Evolutionary conservation across 2,888 invertebrate genomes (phyloP), one percentile per base, ranked within the genome.

Genomic region (Clivina fossor): DNA sequence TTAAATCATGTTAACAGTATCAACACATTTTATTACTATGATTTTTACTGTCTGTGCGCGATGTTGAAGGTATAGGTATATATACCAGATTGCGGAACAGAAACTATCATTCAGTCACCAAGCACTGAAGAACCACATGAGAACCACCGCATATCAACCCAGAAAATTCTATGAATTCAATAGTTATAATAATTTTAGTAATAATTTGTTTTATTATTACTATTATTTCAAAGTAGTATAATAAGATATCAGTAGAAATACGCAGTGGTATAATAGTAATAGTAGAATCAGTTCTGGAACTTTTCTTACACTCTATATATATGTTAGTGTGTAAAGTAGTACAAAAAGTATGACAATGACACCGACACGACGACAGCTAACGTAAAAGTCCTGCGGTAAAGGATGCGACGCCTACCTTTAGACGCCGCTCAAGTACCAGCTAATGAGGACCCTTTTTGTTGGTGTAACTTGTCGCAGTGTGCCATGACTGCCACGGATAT

Each of bases 331-430:
- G 4, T 8, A 11, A 32, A 2, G 11, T 2, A 9, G 15, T 15
- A 32, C 11, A 32, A 32, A 32, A 11, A 3, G 5, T 4, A 13
- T 15, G 15, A 32, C 32, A 32, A 13, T 32, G 32, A 32, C n/a
- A n/a, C 32, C 3, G 32, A 9, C 11, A 32, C 15, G 15, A 13
- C 32, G n/a, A n/a, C n/a, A n/a, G n/a, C n/a, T n/a, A n/a, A n/a
- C n/a, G n/a, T n/a, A n/a, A n/a, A n/a, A n/a, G n/a, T n/a, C n/a
- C n/a, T n/a, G n/a, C n/a, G n/a, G n/a, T n/a, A n/a, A n/a, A 32
- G 5, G 32, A 32, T n/a, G n/a, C n/a, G n/a, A n/a, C 32, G 32
- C 32, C 32, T 8, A 32, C 32, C 32, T 32, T 32, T 13, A 32
- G 32, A 13, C 15, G 32, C 15, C 32, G 32, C 11, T 15, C 3